Percentiles rank a stretch among this genome's conserved stretches.
Conservation (phyloP, 2,113 vertebrate species). For the Noctilio leporinus region DNA sequence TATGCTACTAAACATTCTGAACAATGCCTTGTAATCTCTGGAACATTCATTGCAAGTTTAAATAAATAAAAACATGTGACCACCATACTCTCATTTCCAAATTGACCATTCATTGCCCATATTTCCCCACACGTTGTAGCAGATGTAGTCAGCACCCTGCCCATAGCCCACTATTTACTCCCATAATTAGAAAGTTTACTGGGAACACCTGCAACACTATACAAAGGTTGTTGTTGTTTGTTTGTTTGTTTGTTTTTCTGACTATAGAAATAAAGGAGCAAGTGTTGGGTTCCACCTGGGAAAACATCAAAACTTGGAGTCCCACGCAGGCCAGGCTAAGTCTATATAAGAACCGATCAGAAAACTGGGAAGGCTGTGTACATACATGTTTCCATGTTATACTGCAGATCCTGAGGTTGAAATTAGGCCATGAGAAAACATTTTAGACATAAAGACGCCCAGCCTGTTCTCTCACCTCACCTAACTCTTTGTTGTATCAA, state of each 20-base stretch:
- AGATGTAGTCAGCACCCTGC: background rate
- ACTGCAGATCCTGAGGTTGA: no score
- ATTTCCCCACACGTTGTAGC: background rate
- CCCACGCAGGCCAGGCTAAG: no score
- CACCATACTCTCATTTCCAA: background rate
- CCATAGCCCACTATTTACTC: background rate
- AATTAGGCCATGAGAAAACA: no score
- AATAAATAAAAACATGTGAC: background rate
- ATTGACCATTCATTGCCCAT: background rate
- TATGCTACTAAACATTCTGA: background rate
- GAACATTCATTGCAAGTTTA: background rate
- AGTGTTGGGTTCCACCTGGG: no score
- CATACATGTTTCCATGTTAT: no score
- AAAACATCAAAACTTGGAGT: no score
- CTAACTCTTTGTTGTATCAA: no score
- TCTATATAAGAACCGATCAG: no score
- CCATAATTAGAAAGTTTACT: background rate
- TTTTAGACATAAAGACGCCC: no score
- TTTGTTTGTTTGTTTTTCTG: background rate
- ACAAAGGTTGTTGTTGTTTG: background rate
- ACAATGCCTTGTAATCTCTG: background rate
- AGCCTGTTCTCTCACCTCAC: no score
- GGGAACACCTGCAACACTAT: background rate
- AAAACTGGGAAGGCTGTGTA: no score
- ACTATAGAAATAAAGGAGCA: background rate